A percentile compares a stretch with the other conserved stretches of the same genome.
These are phyloP conservation scores for Rosalia funebris DNA, from an alignment of 2,888 invertebrate genomes.

Conservation along the genomic window DNA sequence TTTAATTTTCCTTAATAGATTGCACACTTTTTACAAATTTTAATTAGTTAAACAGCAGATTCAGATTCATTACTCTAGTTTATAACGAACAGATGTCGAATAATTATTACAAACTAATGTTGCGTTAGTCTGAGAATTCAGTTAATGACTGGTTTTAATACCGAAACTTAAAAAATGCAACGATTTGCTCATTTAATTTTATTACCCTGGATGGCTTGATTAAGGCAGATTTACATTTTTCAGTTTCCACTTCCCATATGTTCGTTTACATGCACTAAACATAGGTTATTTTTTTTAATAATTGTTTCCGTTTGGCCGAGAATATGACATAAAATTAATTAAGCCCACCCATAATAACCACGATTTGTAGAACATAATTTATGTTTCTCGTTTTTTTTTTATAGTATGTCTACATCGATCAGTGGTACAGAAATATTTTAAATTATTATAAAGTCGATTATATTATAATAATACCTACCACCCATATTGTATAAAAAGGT, in stretches of 20 bases:
- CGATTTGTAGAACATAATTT: not conserved
- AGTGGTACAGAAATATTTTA: no score
- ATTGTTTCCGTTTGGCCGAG: constrained; percentile 2
- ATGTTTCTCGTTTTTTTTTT: constrained; percentile 5
- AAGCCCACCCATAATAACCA: constrained; percentile 2
- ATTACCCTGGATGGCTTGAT: constrained; percentile 1
- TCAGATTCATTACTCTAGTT: no score
- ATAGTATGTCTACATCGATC: no score
- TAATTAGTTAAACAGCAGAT: no score
- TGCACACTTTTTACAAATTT: no score
- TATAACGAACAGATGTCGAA: no score
- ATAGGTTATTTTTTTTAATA: constrained; percentile 8
- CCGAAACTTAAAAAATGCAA: not conserved
- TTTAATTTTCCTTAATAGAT: no score
- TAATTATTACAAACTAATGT: no score
- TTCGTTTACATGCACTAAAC: constrained; percentile 5
- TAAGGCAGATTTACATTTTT: constrained; percentile 2
- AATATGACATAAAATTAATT: constrained; percentile 21
- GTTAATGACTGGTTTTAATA: constrained; percentile 3
- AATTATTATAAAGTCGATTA: no score
- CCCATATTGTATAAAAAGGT: no score
- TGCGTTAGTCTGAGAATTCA: not conserved
- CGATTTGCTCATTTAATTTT: constrained; percentile 6
- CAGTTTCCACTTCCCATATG: constrained; percentile 3
- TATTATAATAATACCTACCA: not conserved